Conservation (phyloP, 2,888 invertebrate genomes). For the Smittia sp. region DNA sequence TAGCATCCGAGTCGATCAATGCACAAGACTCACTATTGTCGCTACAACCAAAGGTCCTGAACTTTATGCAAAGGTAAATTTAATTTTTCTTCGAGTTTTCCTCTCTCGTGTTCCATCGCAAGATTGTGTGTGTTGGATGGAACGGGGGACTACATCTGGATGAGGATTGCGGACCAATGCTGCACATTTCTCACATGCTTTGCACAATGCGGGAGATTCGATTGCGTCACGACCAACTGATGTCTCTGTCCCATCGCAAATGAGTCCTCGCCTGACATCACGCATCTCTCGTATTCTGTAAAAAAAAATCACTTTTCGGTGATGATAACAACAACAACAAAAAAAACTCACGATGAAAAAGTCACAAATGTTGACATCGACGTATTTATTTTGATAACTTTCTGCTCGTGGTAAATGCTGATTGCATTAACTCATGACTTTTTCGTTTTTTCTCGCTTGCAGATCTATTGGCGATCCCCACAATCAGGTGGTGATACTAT, state of each 20-base stretch:
- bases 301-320: not conserved
- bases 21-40: conserved; percentile 25
- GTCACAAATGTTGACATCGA: not conserved
- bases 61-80: conserved; percentile 48
- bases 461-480: conserved; percentile 79
- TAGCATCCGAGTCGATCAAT: conserved; percentile 26
- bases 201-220: not conserved
- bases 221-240: not conserved
- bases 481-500: conserved; percentile 79
- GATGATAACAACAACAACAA: conserved; percentile 21
- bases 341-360: not conserved
- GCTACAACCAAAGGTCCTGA: conserved; percentile 55
- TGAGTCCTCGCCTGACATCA: no score
- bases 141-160: not conserved
- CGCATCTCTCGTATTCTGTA: not conserved
- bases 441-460: not conserved
- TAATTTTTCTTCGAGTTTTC: conserved; percentile 11
- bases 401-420: not conserved
- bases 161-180: not conserved
- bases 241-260: no score
- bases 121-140: conserved; percentile 5
- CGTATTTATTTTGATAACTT: not conserved
- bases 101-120: not conserved
- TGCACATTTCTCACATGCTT: not conserved
- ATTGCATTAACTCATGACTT: not conserved